Evolutionary conservation across 2,888 invertebrate genomes (phyloP).

Genomic region (Eutolmus rufibarbis): DNA sequence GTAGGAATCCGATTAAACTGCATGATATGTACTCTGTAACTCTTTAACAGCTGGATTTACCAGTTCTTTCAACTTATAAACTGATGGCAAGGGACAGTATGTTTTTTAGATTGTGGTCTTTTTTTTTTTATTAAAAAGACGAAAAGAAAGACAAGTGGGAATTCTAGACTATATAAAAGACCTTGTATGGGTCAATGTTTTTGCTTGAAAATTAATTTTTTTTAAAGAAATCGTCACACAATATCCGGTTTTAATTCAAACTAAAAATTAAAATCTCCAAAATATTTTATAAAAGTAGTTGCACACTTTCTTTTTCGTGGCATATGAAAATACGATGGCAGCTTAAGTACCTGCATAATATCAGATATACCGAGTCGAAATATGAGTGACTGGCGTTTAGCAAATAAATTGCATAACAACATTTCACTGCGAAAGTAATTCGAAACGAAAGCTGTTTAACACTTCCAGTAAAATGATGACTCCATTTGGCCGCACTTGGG

Average conservation of each 20-base stretch:
- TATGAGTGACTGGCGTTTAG: not conserved
- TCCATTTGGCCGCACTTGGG: not conserved
- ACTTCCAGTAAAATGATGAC: not conserved
- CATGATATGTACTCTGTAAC: not conserved
- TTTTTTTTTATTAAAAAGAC: not conserved
- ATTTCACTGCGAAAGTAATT: not conserved
- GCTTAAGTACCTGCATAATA: not conserved
- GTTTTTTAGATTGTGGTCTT: not conserved
- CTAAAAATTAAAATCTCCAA: not conserved
- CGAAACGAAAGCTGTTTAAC: not conserved
- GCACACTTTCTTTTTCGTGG: not conserved
- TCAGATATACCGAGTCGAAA: not conserved
- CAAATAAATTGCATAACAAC: not conserved
- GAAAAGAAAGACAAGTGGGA: not conserved
- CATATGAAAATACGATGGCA: not conserved
- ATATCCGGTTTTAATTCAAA: not conserved
- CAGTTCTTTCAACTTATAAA: not conserved
- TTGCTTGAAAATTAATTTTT: not conserved
- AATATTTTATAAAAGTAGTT: not conserved
- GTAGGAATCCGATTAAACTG: too few relatives aligned
- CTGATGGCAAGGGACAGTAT: not conserved
- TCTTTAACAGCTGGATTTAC: not conserved
- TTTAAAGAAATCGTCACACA: not conserved
- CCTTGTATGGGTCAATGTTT: not conserved
- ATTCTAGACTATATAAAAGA: not conserved